Percentiles rank a stretch among this genome's conserved stretches.
Conservation (phyloP, 2,888 invertebrate genomes). For the Callyntrura sp. region DNA sequence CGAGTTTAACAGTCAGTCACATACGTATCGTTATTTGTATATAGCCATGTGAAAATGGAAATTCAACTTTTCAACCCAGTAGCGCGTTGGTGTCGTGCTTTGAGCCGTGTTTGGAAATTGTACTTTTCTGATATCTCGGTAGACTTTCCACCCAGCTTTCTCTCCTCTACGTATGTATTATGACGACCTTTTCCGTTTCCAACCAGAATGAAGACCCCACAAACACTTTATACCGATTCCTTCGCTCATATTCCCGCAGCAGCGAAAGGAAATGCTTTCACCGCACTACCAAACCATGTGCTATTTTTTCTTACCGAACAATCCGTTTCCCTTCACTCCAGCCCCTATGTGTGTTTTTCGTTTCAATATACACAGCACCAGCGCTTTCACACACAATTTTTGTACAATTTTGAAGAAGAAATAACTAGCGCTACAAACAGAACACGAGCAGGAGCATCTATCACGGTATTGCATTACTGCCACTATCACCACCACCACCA, state of each 20-base stretch:
- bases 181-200: neutral
- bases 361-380: neutral
- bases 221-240: no score
- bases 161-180: neutral
- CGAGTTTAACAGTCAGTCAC: neutral
- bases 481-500: neutral
- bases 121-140: constrained; percentile 14
- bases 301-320: constrained; percentile 31
- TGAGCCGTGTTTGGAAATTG: neutral
- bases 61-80: constrained; percentile 12
- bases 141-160: constrained; percentile 15
- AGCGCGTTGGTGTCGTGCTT: neutral
- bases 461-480: neutral
- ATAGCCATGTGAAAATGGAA: neutral
- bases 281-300: constrained; percentile 44
- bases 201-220: neutral
- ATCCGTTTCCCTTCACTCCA: constrained; percentile 3
- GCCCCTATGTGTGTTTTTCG: no score
- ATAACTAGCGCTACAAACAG: neutral
- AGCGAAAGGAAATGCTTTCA: constrained; percentile 1
- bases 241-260: neutral
- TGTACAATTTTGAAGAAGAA: constrained; percentile 32
- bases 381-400: constrained; percentile 8
- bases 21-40: neutral
- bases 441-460: neutral